Evolutionary conservation across 37 sponge, comb jelly and placozoan species (phyloP).

Genomic region (Spongilla lacustris): DNA sequence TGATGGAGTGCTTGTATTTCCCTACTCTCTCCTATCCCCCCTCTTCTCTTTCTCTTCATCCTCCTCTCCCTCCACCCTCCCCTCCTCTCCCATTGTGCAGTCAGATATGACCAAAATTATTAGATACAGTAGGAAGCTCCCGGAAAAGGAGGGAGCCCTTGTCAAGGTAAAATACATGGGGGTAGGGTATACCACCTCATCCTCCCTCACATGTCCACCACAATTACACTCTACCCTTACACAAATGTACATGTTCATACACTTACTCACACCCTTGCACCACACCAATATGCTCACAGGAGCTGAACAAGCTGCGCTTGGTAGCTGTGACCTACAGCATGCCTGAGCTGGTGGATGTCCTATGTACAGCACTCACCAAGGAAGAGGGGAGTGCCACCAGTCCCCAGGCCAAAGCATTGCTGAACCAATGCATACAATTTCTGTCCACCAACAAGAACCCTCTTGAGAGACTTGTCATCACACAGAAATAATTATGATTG

Average conservation of each 20-base stretch:
- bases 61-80: background rate
- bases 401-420: conserved; percentile 38
- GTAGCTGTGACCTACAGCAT: conserved; percentile 73
- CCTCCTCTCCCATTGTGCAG: conserved; percentile 23
- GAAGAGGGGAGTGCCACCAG: conserved; percentile 51
- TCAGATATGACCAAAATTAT: conserved; percentile 79
- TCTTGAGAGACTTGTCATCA: conserved; percentile 54
- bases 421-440: conserved; percentile 46
- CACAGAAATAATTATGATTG: background rate
- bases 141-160: conserved; percentile 83
- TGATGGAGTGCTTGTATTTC: background rate
- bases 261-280: background rate
- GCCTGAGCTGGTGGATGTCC: conserved; percentile 64
- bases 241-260: background rate
- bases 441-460: conserved; percentile 72
- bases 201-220: background rate
- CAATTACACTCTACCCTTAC: too few relatives aligned
- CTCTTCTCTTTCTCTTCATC: background rate
- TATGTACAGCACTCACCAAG: conserved; percentile 36
- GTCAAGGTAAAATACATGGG: conserved; percentile 57
- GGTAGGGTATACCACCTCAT: background rate
- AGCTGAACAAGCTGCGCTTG: conserved; percentile 77
- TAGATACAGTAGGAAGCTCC: conserved; percentile 77
- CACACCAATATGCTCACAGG: conserved; percentile 50
- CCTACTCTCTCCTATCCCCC: background rate